Conservation (phyloP, 2,888 invertebrate genomes). For the Sepioteuthis lessoniana region DNA sequence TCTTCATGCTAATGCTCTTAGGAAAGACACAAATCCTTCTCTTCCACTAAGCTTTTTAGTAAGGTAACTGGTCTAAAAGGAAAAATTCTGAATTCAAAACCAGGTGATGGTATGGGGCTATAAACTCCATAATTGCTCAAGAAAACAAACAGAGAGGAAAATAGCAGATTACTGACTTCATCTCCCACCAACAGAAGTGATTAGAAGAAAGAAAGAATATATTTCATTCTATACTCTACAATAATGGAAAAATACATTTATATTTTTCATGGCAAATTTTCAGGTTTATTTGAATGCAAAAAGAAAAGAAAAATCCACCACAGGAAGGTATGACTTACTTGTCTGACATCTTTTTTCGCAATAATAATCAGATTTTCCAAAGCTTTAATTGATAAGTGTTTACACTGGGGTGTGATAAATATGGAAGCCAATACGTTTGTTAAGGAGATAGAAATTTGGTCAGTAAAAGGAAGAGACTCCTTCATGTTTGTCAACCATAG, state of each 20-base stretch:
- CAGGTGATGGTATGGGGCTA: too few relatives aligned
- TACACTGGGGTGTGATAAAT: constrained; percentile 54
- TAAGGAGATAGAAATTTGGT: constrained; percentile 53
- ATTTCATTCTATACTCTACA: too few relatives aligned
- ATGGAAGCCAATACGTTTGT: constrained; percentile 58
- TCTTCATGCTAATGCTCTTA: too few relatives aligned
- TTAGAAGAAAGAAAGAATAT: too few relatives aligned
- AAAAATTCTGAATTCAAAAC: too few relatives aligned
- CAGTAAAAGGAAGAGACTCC: background rate
- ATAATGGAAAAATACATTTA: background rate
- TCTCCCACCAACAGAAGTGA: too few relatives aligned
- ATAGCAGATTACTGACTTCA: too few relatives aligned
- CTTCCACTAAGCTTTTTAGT: too few relatives aligned
- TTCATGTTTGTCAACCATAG: constrained; percentile 53
- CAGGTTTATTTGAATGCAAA: background rate
- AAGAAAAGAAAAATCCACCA: background rate
- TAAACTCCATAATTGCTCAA: too few relatives aligned
- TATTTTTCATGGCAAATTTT: background rate
- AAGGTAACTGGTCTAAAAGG: too few relatives aligned
- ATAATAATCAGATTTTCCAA: constrained; percentile 57
- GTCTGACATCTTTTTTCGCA: constrained; percentile 58
- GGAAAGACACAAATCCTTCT: too few relatives aligned
- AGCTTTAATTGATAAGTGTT: constrained; percentile 52
- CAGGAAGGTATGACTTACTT: constrained; percentile 56
- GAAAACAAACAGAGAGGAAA: too few relatives aligned